Base-by-base conservation (phyloP, 2,797 vertebrate genomes). In the Aselliscus stoliczkanus region DNA sequence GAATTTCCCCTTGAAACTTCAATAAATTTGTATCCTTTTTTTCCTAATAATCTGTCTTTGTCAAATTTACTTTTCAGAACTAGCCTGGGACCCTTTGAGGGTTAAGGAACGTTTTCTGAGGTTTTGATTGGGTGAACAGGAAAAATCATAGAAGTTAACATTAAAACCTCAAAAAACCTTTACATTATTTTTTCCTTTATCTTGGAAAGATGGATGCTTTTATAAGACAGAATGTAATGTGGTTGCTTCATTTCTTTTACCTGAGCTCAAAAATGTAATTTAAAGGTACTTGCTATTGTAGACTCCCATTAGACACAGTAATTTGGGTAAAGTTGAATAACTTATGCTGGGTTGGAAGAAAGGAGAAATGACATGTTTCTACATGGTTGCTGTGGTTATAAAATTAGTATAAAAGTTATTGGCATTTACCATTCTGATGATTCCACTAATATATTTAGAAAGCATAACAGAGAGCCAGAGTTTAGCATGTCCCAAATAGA, bases 391-490 rank as follows among this genome's bases (percentile, higher is more conserved):
- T 52, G 3, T 75, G 47, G 37, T 70, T 95, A 88, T 86, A 88
- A 88, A 86, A 75, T 58, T 90, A 86, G 58, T 64, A 44, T 65
- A 44, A 60, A 79, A 21, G 17, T 80, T 88, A 58, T 88, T 87
- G 85, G 79, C 81, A 64, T 85, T 83, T 84, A 75, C 80, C 76
- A 72, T 83, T 88, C 37, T 60, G 37, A 70, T 94, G 52, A 88
- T 60, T 39, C 25, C 69, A 86, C 67, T 93, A 47, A 58, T 83
- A 89, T 60, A 94, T 95, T 93, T 79, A 88, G 85, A 85, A 88
- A 88, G 88, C 42, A 34, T 85, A 69, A 86, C 8, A 76, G 60
- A 76, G 31, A 94, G 50, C 50, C 94, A 91, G 76, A 90, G 75
- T 86, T 83, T 37, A 93, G 44, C 82, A 34, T 58, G 80, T 93